Conservation (phyloP, 2,113 vertebrate genomes). For the Nesogale talazaci region DNA sequence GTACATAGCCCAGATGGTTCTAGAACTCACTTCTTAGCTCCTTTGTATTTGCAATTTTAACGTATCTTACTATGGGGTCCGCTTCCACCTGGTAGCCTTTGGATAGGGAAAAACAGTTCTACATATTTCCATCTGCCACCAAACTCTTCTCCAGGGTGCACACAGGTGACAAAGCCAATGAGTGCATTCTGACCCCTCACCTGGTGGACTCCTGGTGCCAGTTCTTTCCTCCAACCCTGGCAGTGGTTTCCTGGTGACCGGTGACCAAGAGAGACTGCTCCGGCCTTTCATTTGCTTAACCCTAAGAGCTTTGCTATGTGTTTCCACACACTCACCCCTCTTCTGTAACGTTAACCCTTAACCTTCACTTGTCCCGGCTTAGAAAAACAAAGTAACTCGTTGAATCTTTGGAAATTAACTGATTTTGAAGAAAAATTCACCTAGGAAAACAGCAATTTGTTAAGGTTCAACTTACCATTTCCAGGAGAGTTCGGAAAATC, state of each 20-base stretch:
- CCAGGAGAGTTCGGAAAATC: not conserved
- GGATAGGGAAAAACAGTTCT: not conserved
- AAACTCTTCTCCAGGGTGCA: not conserved
- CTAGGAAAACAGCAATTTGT: conserved; percentile 20
- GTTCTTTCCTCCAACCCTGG: not conserved
- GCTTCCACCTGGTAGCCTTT: conserved; percentile 1
- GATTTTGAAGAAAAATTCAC: conserved; percentile 37
- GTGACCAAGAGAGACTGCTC: not conserved
- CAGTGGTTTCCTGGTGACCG: not conserved
- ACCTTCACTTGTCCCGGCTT: not conserved
- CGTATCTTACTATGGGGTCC: not conserved
- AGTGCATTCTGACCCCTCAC: not conserved
- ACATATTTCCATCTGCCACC: not conserved
- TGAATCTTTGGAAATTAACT: conserved; percentile 32
- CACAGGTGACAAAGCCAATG: not conserved
- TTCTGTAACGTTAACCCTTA: not conserved
- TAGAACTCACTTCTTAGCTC: conserved; percentile 21
- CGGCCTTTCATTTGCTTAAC: conserved; percentile 46
- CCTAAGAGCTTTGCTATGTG: conserved; percentile 13
- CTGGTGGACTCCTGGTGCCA: not conserved
- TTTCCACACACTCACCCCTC: not conserved
- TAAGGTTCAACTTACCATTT: conserved; percentile 13
- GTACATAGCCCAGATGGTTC: not conserved
- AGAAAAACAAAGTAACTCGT: not conserved
- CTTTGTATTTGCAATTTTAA: not conserved